Conservation (phyloP, 2,888 invertebrate genomes). For the Drosophila setosimentum region DNA sequence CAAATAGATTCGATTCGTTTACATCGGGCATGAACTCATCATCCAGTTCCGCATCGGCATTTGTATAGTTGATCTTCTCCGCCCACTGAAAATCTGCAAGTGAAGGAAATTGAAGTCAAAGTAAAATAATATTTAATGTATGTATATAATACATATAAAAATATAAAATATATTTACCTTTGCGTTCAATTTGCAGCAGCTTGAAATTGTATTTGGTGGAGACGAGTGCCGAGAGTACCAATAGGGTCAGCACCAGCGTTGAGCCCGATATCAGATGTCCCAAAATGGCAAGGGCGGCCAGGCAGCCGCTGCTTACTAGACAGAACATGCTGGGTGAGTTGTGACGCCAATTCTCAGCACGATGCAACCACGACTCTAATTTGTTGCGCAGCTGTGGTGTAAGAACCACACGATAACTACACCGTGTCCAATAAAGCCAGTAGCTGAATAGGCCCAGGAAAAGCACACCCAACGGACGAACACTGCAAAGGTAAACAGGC, state of each 20-base stretch:
- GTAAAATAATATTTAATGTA: not conserved
- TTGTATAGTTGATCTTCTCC: conserved; percentile 71
- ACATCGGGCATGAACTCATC: conserved; percentile 85
- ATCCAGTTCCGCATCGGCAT: conserved; percentile 75
- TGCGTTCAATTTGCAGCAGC: conserved; percentile 78
- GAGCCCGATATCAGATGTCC: conserved; percentile 83
- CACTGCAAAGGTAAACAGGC: conserved; percentile 65
- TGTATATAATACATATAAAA: not conserved
- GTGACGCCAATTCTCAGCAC: conserved; percentile 68
- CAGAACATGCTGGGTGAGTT: conserved; percentile 81
- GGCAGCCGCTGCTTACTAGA: conserved; percentile 60
- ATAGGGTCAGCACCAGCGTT: conserved; percentile 76
- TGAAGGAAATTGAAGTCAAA: not conserved
- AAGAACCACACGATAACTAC: conserved; percentile 76
- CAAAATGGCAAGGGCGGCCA: conserved; percentile 77
- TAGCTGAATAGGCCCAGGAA: conserved; percentile 77
- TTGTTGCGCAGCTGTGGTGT: conserved; percentile 79
- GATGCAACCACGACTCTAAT: conserved; percentile 55
- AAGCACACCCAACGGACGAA: conserved; percentile 82
- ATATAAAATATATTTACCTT: conserved; percentile 62
- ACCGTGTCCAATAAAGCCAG: conserved; percentile 82
- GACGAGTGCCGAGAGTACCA: conserved; percentile 78
- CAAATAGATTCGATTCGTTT: conserved; percentile 81
- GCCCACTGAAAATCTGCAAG: conserved; percentile 72
- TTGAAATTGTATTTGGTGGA: conserved; percentile 83